Percentiles rank a stretch among this genome's conserved stretches.
These are phyloP conservation scores for Ctenomys sociabilis DNA, from an alignment of 2,113 vertebrate species.

Conservation along the genomic window DNA sequence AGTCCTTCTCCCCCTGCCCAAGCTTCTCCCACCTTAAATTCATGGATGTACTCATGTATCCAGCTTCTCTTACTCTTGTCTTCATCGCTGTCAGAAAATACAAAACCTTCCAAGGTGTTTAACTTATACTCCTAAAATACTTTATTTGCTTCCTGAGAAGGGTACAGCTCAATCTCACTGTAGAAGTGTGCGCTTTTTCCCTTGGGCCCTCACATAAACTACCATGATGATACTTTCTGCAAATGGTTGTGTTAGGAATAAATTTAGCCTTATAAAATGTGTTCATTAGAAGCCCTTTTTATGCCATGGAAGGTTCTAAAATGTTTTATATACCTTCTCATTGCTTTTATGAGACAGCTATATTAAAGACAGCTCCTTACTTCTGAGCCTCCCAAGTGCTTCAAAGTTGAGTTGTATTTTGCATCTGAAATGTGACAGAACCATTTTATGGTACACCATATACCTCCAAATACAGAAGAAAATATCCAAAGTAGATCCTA, in stretches of 20 bases:
- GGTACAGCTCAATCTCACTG: slow-evolving; percentile 5
- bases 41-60: no score
- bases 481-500: slow-evolving; percentile 62
- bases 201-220: slow-evolving; percentile 18
- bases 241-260: slow-evolving; percentile 66
- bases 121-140: slow-evolving; percentile 34
- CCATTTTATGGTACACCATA: slow-evolving; percentile 18
- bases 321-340: slow-evolving; percentile 70
- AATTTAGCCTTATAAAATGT: slow-evolving; percentile 70
- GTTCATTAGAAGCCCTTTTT: slow-evolving; percentile 68
- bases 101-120: background rate
- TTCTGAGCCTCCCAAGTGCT: slow-evolving; percentile 50
- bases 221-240: slow-evolving; percentile 32
- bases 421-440: slow-evolving; percentile 68
- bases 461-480: slow-evolving; percentile 66
- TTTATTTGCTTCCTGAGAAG: slow-evolving; percentile 43
- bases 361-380: slow-evolving; percentile 53
- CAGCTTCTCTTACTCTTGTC: background rate
- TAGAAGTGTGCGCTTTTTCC: background rate
- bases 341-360: slow-evolving; percentile 75
- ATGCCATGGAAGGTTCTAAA: slow-evolving; percentile 61
- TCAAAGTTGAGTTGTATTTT: slow-evolving; percentile 49
- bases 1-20: no score
- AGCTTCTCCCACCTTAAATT: background rate
- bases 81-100: slow-evolving; percentile 16